Evolutionary conservation across 2,797 vertebrate genomes (phyloP), one percentile per base, ranked within the genome.

Genomic region (Mionectes olivaceus): DNA sequence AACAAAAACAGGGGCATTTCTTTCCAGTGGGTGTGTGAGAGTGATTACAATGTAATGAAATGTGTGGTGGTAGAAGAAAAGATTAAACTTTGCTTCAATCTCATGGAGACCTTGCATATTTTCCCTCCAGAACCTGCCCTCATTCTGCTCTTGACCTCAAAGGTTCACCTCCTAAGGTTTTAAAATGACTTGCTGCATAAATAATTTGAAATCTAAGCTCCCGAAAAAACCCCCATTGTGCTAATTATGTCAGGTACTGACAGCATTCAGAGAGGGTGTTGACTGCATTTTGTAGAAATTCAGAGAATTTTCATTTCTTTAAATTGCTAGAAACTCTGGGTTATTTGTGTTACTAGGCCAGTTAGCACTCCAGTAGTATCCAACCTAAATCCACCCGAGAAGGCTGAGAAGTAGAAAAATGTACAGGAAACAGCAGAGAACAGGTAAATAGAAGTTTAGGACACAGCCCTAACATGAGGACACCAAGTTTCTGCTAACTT

Each of bases 401-500:
- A 82, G 64, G 56, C 49, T 68, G 75, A 84, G 67, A 87, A 89
- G 46, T 59, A 70, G 77, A 74, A 94, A 90, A 63, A 71, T 7
- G 8, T 63, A 39, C 33, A 84, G 67, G 63, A 76, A 30, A 67
- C 46, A 13, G 10, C 33, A 53, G 53, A 69, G 87, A 86, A 69
- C n/a, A 81, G 30, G 5, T 77, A 53, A 73, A 69, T 5, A 87
- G 43, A 63, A 63, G 35, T 65, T 82, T 43, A 82, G 94, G 74
- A 86, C 50, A 69, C 47, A 87, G 86, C 70, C 74, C 83, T 76
- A 76, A 89, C 15, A 6, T 23, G 76, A 89, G 8, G 16, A 92
- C 59, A 89, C 59, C 83, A 60, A 84, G 37, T 52, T 80, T 77
- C 85, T 95, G 85, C 78, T 79, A 65, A 73, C 33, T 49, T 93